phyloP scores from a whole-genome alignment of 1,140 invertebrate genomes.

The Drosophila pectinifera region DNA sequence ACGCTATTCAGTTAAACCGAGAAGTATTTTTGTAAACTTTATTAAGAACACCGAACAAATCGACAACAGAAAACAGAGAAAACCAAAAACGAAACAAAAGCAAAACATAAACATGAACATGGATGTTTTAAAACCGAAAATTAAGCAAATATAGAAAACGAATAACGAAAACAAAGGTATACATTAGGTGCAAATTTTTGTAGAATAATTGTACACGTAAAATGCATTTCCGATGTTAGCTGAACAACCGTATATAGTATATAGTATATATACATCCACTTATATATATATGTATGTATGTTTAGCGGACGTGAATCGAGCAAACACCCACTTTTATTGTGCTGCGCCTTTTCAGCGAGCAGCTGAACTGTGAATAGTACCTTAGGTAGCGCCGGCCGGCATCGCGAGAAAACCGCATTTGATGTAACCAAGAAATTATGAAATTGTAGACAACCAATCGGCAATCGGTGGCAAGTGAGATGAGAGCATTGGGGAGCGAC shows the following conservation, averaged over 20 bases:
- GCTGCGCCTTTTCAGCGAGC: constrained; percentile 40
- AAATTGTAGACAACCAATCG: constrained; percentile 30
- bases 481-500: neutral
- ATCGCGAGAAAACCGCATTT: constrained; percentile 26
- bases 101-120: constrained; percentile 51
- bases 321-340: constrained; percentile 40
- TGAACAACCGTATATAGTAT: constrained; percentile 43
- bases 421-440: constrained; percentile 37
- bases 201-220: constrained; percentile 69
- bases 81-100: neutral
- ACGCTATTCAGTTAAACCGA: constrained; percentile 58
- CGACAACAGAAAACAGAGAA: constrained; percentile 8
- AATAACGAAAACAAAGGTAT: constrained; percentile 43
- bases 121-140: constrained; percentile 52
- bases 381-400: constrained; percentile 36
- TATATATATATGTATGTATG: constrained; percentile 5
- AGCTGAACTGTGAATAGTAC: constrained; percentile 53
- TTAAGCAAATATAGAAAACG: constrained; percentile 17
- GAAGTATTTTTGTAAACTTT: constrained; percentile 71
- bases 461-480: constrained; percentile 17
- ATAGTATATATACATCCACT: constrained; percentile 20
- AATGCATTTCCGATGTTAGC: constrained; percentile 64
- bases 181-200: constrained; percentile 71
- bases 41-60: constrained; percentile 44
- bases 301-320: constrained; percentile 9